A percentile compares a stretch with the other conserved stretches of the same genome.
These are phyloP conservation scores for Hypselothyrea guttata DNA, from an alignment of 2,888 invertebrate species.

Conservation along the genomic window DNA sequence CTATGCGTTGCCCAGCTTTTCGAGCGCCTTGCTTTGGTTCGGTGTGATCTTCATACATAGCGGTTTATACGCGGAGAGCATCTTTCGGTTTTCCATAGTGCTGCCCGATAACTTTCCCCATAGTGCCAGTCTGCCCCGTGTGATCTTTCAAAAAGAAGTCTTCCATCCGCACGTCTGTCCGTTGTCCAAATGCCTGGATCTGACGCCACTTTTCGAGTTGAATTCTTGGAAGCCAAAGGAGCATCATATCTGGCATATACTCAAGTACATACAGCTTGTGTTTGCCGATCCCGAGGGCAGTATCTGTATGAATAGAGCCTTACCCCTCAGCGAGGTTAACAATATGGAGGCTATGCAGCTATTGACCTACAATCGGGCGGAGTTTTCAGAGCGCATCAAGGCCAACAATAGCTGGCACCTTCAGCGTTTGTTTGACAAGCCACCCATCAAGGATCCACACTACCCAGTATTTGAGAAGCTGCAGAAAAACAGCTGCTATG, in stretches of 20 bases:
- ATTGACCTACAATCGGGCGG: constrained; percentile 85
- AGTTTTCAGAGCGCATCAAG: constrained; percentile 87
- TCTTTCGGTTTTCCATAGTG: constrained; percentile 93
- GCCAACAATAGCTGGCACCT: constrained; percentile 88
- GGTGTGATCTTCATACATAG: constrained; percentile 88
- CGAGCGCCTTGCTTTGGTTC: constrained; percentile 73
- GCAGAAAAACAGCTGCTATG: constrained; percentile 30
- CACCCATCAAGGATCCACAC: constrained; percentile 91
- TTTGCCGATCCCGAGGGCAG: constrained; percentile 89
- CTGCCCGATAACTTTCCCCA: constrained; percentile 93
- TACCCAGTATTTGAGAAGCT: constrained; percentile 90
- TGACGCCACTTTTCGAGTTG: constrained; percentile 88
- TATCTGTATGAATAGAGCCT: constrained; percentile 30
- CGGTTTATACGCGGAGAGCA: constrained; percentile 93
- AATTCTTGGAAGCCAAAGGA: constrained; percentile 88
- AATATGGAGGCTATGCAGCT: constrained; percentile 74
- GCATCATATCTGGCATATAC: constrained; percentile 94
- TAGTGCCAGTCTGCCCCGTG: constrained; percentile 81
- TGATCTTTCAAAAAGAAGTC: constrained; percentile 91
- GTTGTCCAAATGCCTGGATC: constrained; percentile 89
- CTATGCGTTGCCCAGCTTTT: constrained; percentile 62
- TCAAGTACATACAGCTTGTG: constrained; percentile 91
- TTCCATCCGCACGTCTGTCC: constrained; percentile 94
- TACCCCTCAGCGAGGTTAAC: constrained; percentile 20
- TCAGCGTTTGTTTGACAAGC: constrained; percentile 89